phyloP scores from a whole-genome alignment of 2,113 vertebrate species.

The Rhipidura dahli region DNA sequence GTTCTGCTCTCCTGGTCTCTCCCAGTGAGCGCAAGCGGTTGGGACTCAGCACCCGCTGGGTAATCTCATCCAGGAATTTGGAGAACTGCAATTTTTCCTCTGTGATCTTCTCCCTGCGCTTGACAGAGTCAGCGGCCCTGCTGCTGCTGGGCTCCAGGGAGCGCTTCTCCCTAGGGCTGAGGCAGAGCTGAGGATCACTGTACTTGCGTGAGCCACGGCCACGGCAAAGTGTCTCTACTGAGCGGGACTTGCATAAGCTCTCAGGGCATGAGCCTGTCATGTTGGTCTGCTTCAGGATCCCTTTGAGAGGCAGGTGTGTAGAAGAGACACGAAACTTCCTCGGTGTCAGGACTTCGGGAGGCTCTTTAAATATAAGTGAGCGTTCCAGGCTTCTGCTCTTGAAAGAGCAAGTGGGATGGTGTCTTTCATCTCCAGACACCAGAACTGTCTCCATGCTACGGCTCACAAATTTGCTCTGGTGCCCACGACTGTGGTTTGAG shows the following conservation, averaged over 20 bases:
- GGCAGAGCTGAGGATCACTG: slow-evolving; percentile 38
- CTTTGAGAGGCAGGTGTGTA: slow-evolving; percentile 66
- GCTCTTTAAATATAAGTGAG: slow-evolving; percentile 75
- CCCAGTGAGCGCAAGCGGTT: slow-evolving; percentile 61
- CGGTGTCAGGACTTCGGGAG: slow-evolving; percentile 70
- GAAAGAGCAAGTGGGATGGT: slow-evolving; percentile 20
- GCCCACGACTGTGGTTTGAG: background rate
- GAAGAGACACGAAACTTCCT: slow-evolving; percentile 39
- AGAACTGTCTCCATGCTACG: slow-evolving; percentile 67
- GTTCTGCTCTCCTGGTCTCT: slow-evolving; percentile 34
- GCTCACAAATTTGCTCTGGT: slow-evolving; percentile 53
- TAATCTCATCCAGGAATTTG: slow-evolving; percentile 86
- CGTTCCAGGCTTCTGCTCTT: slow-evolving; percentile 72
- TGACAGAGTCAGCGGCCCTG: background rate
- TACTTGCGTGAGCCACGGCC: background rate
- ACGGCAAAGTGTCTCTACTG: slow-evolving; percentile 65
- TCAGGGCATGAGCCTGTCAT: slow-evolving; percentile 30
- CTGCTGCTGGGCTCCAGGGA: slow-evolving; percentile 26
- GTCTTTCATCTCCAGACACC: slow-evolving; percentile 38
- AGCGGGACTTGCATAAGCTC: slow-evolving; percentile 71
- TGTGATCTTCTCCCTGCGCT: slow-evolving; percentile 62
- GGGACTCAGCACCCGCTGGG: slow-evolving; percentile 77
- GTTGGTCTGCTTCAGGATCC: slow-evolving; percentile 80
- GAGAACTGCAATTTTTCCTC: slow-evolving; percentile 85
- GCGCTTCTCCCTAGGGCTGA: background rate